Evolutionary conservation across 2,113 vertebrate genomes (phyloP).

Genomic region (Rhea pennata): DNA sequence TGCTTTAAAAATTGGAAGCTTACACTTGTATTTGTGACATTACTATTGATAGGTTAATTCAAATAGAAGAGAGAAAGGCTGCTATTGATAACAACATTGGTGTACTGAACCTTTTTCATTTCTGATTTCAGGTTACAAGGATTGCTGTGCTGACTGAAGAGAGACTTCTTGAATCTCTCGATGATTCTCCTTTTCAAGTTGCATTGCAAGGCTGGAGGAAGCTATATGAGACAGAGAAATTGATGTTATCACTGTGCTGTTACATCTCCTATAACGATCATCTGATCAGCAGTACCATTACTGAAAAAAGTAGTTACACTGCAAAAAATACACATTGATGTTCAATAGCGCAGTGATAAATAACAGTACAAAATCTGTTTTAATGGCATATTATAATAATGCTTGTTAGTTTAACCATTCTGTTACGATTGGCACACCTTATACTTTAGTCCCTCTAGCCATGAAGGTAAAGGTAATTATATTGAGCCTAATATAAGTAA

Average conservation of each 20-base stretch:
- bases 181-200: slow-evolving; percentile 81
- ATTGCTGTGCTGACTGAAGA: slow-evolving; percentile 86
- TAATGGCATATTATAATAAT: not conserved
- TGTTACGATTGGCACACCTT: not conserved
- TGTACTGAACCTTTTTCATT: slow-evolving; percentile 84
- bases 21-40: not conserved
- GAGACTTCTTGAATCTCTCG: slow-evolving; percentile 89
- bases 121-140: slow-evolving; percentile 87
- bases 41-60: not conserved
- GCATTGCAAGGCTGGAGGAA: slow-evolving; percentile 84
- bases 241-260: not conserved
- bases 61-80: not conserved
- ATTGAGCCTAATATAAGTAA: not conserved
- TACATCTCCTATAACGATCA: not conserved
- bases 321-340: not conserved
- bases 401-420: not conserved
- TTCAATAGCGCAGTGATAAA: not conserved
- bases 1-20: not conserved
- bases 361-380: not conserved
- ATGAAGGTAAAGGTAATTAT: not conserved
- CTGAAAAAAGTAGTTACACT: not conserved
- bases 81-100: not conserved
- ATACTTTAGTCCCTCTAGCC: not conserved
- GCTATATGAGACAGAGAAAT: slow-evolving; percentile 73
- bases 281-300: not conserved